Evolutionary conservation across 1,140 invertebrate genomes (phyloP), one percentile per base, ranked within the genome.

Genomic region (Drosophila lowei): DNA sequence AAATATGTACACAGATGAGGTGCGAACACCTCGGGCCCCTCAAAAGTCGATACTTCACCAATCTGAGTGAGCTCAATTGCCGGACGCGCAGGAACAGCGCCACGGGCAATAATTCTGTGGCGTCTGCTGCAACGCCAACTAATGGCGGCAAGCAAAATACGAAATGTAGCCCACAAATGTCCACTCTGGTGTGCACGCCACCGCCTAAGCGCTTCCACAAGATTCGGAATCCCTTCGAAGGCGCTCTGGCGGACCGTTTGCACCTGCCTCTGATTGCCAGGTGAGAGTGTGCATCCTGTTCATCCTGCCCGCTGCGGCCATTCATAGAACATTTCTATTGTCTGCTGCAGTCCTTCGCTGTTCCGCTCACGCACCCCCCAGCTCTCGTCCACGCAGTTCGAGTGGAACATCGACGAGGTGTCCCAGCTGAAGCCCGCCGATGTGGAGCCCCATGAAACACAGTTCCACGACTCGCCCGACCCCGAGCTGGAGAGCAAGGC

Each of bases 321-420:
- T 38, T 38, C 34, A 38, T 38, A 38, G 34, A 38, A 38, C 23
- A 13, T 23, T 38, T 60, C 48, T 18, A 6, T 11, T 43, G 8
- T 30, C 30, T 30, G 30, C 50, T 65, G 11, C 44, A 91, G 91
- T 58, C 91, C 91, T 0, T 91, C 91, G 6, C 63, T 91, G 1
- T 91, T 91, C 59, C 89, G 70, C 2, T 75, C 53, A 16, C 75
- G 53, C n/a, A 91, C 91, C 1, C 91, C 90, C 0, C 91, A 91
- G 48, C 56, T 91, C 7, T 90, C 89, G 21, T 93, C 93, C 21
- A 91, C 92, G 5, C 83, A 77, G 9, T 93, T 93, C 65, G 81
- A 88, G 43, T 94, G 93, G 93, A 93, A 90, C 3, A 92, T 94
- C 11, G 93, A 94, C 5, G 93, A 93, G 44, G 71, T 93, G 3